Evolutionary conservation across 2,888 invertebrate genomes (phyloP).

Genomic region (Melanargia galathea): DNA sequence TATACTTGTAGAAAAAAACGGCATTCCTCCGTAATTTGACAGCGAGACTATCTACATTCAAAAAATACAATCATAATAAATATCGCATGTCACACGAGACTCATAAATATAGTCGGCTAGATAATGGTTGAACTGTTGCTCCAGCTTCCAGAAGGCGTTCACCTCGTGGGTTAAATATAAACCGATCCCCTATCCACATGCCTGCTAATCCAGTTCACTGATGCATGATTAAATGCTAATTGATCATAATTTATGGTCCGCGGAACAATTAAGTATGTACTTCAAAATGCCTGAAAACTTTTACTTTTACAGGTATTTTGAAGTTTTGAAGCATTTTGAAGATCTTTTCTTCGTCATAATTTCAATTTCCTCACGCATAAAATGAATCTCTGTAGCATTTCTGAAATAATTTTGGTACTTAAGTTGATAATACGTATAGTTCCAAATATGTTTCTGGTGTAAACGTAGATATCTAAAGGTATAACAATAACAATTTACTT

Average conservation of each 20-base stretch:
- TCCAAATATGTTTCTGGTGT: too few species aligned
- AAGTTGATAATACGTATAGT: too few species aligned
- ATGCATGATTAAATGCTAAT: slow-evolving; percentile 10
- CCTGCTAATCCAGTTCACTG: slow-evolving; percentile 27
- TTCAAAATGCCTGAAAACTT: too few species aligned
- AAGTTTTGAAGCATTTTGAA: too few species aligned
- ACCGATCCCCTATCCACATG: slow-evolving; percentile 36
- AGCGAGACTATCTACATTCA: slow-evolving; percentile 7
- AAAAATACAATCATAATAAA: slow-evolving; percentile 13
- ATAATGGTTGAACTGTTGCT: slow-evolving; percentile 26
- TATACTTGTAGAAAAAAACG: background rate
- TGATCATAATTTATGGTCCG: slow-evolving; percentile 22
- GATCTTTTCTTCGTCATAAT: too few species aligned
- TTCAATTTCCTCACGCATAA: too few species aligned
- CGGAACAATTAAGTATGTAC: too few species aligned
- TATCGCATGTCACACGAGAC: slow-evolving; percentile 22
- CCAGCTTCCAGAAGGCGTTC: slow-evolving; percentile 35
- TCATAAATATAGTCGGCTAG: slow-evolving; percentile 32
- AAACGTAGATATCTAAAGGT: too few species aligned
- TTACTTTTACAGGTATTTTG: too few species aligned
- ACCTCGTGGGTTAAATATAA: slow-evolving; percentile 41
- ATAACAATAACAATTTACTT: too few species aligned
- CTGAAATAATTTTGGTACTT: too few species aligned
- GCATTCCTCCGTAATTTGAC: background rate
- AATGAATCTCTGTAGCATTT: too few species aligned